Evolutionary conservation across 2,797 vertebrate genomes (phyloP).

Genomic region (Hirundo rustica): DNA sequence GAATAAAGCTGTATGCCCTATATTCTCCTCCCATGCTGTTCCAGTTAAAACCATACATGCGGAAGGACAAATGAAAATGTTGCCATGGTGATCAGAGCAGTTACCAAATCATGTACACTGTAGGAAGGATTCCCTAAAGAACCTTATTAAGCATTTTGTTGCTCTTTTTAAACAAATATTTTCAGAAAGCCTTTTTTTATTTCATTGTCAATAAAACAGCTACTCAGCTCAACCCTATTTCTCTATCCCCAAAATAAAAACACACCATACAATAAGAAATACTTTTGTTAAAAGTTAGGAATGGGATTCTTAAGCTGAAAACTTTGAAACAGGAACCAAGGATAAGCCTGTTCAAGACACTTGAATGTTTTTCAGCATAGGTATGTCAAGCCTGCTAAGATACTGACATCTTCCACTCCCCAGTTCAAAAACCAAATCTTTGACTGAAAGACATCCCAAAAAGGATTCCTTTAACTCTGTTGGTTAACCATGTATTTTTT

Average conservation of each 20-base stretch:
- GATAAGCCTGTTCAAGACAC: not conserved
- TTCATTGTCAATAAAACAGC: not conserved
- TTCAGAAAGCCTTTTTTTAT: conserved; percentile 38
- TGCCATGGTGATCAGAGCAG: conserved; percentile 48
- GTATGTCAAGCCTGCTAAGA: not conserved
- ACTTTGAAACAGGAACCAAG: not conserved
- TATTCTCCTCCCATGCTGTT: conserved; percentile 43
- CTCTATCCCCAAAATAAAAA: not conserved
- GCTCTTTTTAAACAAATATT: conserved; percentile 26
- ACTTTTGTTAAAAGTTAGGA: not conserved
- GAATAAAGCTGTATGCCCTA: conserved; percentile 44
- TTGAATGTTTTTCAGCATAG: not conserved
- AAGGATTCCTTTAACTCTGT: no score
- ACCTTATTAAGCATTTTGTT: conserved; percentile 47
- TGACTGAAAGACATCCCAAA: not conserved
- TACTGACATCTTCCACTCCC: not conserved
- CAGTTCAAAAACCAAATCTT: not conserved
- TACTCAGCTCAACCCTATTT: not conserved
- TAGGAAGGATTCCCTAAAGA: conserved; percentile 62
- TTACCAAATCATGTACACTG: conserved; percentile 27
- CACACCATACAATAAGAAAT: not conserved
- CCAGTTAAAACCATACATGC: conserved; percentile 24
- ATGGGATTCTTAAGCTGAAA: not conserved
- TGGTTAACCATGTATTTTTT: no score
- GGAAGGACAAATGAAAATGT: conserved; percentile 47